Evolutionary conservation across 2,797 vertebrate species (phyloP), one percentile per base, ranked within the genome.

Genomic region (Remorina albescens): DNA sequence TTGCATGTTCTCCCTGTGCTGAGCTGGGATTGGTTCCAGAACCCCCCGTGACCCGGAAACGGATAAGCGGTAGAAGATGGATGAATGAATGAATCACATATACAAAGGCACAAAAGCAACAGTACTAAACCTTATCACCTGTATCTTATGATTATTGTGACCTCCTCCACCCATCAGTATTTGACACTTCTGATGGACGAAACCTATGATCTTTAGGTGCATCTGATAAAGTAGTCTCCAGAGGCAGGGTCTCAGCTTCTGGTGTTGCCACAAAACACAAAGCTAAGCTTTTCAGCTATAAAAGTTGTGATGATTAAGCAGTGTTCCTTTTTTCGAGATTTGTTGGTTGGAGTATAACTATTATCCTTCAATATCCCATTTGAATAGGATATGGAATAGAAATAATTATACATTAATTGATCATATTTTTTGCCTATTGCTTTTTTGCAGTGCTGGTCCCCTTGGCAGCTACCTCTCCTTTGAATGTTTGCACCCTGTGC

Each of bases 91-190:
- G n/a, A n/a, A 8, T 19, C 0, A 36, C 36, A 26, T 1, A 50
- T 15, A 59, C 46, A 56, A 76, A 79, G 73, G 34, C 60, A 74
- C 26, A n/a, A 56, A n/a, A 44, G 63, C 56, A 57, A 19, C 30
- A 46, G 10, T 13, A 59, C 36, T 16, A 69, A n/a, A 36, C 3
- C 30, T 41, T 10, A 53, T 28, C 9, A 42, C 8, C n/a, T 10
- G 21, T 46, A 8, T 32, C 61, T 21, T 26, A 51, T 41, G 21
- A 51, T 8, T 64, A n/a, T 8, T 8, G 21, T 25, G 28, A 50
- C 28, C 28, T 36, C 36, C 47, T 55, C 19, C 36, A 46, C n/a
- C 23, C 37, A 53, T 25, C 32, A 11, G 1, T 23, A 7, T 25
- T 60, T 32, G 37, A 67, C 41, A 30, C 46, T 23, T 30, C 23